These are phyloP conservation scores for Yponomeuta malinellus DNA, from an alignment of 2,888 invertebrate genomes.

Conservation along the genomic window DNA sequence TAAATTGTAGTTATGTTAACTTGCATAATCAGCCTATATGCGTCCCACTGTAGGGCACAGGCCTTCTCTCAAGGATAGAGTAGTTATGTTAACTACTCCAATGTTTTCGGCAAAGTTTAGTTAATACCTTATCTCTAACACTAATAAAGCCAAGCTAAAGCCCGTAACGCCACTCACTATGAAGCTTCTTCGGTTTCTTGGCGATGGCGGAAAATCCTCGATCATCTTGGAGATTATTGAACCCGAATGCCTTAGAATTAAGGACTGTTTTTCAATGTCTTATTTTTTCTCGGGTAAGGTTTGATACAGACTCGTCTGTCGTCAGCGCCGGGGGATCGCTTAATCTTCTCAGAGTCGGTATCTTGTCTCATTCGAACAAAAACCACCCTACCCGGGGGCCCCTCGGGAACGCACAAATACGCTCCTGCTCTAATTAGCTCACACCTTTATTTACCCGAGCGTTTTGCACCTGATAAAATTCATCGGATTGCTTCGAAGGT, in stretches of 20 bases:
- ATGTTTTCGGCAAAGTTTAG: too few relatives aligned
- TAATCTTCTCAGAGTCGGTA: neutral
- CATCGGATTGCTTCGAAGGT: neutral
- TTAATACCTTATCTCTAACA: neutral
- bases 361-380: neutral
- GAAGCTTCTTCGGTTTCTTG: neutral
- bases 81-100: too few relatives aligned
- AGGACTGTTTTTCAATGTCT: neutral
- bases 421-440: neutral
- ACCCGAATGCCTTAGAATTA: too few relatives aligned
- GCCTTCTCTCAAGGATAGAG: too few relatives aligned
- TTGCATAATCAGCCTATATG: too few relatives aligned
- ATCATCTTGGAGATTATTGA: neutral
- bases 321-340: neutral
- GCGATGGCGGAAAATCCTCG: neutral
- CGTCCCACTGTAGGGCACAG: too few relatives aligned
- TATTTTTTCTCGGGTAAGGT: neutral
- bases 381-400: neutral
- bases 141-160: neutral
- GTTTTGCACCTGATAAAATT: neutral
- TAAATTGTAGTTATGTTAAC: too few relatives aligned
- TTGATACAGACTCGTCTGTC: neutral
- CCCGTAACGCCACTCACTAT: neutral
- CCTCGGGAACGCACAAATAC: neutral
- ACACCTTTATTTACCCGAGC: slow-evolving; percentile 1